A percentile compares a stretch with the other conserved stretches of the same genome.
These are phyloP conservation scores for Thymelicus sylvestris DNA, from an alignment of 2,888 invertebrate species.

Conservation along the genomic window DNA sequence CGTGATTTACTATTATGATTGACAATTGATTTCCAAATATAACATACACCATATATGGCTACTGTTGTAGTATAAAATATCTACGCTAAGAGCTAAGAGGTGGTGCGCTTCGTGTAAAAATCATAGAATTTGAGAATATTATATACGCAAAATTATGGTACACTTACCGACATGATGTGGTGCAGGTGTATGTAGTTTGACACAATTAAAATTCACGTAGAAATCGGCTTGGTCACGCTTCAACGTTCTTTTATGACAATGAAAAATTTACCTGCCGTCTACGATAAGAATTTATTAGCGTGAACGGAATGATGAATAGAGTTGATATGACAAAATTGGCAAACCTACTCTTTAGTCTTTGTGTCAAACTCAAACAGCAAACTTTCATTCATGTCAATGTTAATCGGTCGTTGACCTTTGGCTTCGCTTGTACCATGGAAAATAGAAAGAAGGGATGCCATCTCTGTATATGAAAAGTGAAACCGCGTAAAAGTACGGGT, in stretches of 20 bases:
- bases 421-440: too few relatives aligned
- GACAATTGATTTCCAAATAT: too few relatives aligned
- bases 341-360: too few relatives aligned
- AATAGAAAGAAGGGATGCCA: too few relatives aligned
- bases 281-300: background rate
- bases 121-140: too few relatives aligned
- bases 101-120: too few relatives aligned
- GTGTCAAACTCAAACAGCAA: too few relatives aligned
- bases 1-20: too few relatives aligned
- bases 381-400: background rate
- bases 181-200: background rate
- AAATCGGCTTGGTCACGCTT: background rate
- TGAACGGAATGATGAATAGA: background rate
- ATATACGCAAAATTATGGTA: background rate
- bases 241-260: background rate
- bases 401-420: background rate
- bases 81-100: background rate
- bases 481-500: too few relatives aligned
- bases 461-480: too few relatives aligned
- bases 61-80: background rate
- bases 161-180: conserved; percentile 8
- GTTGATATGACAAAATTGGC: too few relatives aligned
- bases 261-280: background rate
- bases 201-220: background rate
- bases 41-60: too few relatives aligned